phyloP scores from a whole-genome alignment of 2,113 vertebrate species.

The Syngnathus scovelli region DNA sequence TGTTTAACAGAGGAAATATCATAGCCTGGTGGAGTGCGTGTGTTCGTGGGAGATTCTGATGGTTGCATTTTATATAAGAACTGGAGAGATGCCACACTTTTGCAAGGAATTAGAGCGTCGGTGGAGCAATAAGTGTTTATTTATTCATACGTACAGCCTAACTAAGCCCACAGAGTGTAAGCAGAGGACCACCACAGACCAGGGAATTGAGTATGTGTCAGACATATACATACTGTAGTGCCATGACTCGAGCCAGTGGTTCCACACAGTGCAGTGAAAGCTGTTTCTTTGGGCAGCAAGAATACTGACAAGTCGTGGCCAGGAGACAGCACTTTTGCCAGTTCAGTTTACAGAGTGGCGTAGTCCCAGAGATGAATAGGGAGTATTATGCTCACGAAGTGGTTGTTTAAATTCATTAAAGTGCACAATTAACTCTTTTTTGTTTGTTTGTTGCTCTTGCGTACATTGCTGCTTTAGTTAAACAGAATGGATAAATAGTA shows the following conservation, averaged over 20 bases:
- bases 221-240: slow-evolving; percentile 38
- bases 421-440: slow-evolving; percentile 13
- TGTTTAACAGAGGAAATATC: slow-evolving; percentile 67
- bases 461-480: neutral
- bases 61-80: slow-evolving; percentile 51
- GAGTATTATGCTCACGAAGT: slow-evolving; percentile 37
- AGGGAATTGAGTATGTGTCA: slow-evolving; percentile 49
- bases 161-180: slow-evolving; percentile 48
- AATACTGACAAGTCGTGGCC: slow-evolving; percentile 41
- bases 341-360: slow-evolving; percentile 38
- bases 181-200: slow-evolving; percentile 58
- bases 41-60: slow-evolving; percentile 42
- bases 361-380: slow-evolving; percentile 45
- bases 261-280: slow-evolving; percentile 42
- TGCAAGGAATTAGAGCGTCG: slow-evolving; percentile 41
- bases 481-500: slow-evolving; percentile 20
- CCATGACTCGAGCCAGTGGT: slow-evolving; percentile 42
- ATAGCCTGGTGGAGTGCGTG: slow-evolving; percentile 30
- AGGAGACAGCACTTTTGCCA: slow-evolving; percentile 33
- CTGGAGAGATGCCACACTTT: slow-evolving; percentile 46
- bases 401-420: slow-evolving; percentile 40
- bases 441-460: slow-evolving; percentile 12
- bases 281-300: slow-evolving; percentile 38
- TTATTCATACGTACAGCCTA: slow-evolving; percentile 46
- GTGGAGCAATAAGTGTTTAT: slow-evolving; percentile 62